Percentiles rank a stretch among this genome's conserved stretches.
Conservation (phyloP, 2,888 invertebrate genomes). For the Acrobasis repandana region DNA sequence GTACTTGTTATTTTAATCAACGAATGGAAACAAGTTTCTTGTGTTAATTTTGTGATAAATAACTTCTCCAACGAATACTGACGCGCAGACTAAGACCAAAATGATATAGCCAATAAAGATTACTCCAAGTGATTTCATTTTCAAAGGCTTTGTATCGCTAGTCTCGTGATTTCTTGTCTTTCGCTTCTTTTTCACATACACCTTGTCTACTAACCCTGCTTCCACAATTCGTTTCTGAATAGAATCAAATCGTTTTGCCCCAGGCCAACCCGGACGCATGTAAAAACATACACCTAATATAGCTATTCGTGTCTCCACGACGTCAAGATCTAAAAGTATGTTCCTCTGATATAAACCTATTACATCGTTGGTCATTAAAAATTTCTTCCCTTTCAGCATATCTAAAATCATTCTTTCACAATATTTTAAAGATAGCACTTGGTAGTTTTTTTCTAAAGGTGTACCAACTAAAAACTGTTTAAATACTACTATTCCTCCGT, state of each 20-base stretch:
- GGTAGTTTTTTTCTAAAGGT: slow-evolving; percentile 13
- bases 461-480: neutral
- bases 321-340: neutral
- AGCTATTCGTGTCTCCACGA: neutral
- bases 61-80: slow-evolving; percentile 9
- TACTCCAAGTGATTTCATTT: slow-evolving; percentile 1
- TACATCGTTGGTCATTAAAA: neutral
- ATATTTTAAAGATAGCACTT: neutral
- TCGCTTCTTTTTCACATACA: neutral
- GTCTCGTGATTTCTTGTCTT: neutral
- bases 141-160: neutral
- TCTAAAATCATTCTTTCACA: neutral
- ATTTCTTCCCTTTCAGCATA: neutral
- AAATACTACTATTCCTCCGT: neutral
- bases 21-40: neutral
- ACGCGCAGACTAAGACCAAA: neutral
- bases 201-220: slow-evolving; percentile 6
- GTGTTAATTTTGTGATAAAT: neutral
- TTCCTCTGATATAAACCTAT: neutral
- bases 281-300: neutral
- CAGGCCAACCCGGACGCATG: slow-evolving; percentile 15
- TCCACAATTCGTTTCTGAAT: neutral
- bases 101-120: neutral
- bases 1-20: neutral
- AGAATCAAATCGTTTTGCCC: neutral